phyloP scores from a whole-genome alignment of 2,888 invertebrate genomes.

The Agrochola lota region DNA sequence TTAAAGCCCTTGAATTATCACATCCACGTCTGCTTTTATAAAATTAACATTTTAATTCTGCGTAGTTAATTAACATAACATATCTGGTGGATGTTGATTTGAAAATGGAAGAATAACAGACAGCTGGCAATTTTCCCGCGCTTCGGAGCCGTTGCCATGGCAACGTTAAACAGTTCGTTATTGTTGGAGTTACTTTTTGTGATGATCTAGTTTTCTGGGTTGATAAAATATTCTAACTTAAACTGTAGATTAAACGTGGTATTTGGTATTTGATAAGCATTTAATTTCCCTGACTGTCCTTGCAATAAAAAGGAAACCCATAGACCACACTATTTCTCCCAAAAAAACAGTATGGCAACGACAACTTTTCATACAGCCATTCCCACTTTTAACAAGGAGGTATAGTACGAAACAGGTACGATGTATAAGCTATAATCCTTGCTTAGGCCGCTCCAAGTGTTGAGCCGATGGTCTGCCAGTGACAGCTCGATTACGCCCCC shows the following conservation, averaged over 20 bases:
- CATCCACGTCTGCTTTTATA: constrained; percentile 16
- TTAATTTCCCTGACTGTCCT: too few relatives aligned
- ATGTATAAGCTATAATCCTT: constrained; percentile 71
- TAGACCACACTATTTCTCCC: background rate
- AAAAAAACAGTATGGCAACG: constrained; percentile 5
- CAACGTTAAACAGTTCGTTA: constrained; percentile 36
- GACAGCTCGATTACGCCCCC: constrained; percentile 74
- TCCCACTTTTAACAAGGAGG: constrained; percentile 46
- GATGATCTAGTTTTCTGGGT: constrained; percentile 19
- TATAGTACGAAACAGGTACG: constrained; percentile 61
- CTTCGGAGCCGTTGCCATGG: constrained; percentile 33
- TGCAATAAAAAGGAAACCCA: background rate
- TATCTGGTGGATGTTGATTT: constrained; percentile 60
- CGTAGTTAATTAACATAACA: constrained; percentile 43
- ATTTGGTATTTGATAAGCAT: background rate
- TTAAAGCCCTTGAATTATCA: background rate
- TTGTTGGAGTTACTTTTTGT: constrained; percentile 35
- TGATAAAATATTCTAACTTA: background rate
- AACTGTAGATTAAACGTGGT: background rate
- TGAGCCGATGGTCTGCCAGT: constrained; percentile 69
- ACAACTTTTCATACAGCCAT: constrained; percentile 41
- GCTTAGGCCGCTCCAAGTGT: constrained; percentile 70
- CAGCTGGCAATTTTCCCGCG: constrained; percentile 51
- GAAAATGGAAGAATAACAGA: constrained; percentile 58
- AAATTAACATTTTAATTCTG: constrained; percentile 52